A percentile compares a stretch with the other conserved stretches of the same genome.
Evolutionary conservation across 2,797 vertebrate species (phyloP).

Genomic region (Gymnoscopelus microlampas): DNA sequence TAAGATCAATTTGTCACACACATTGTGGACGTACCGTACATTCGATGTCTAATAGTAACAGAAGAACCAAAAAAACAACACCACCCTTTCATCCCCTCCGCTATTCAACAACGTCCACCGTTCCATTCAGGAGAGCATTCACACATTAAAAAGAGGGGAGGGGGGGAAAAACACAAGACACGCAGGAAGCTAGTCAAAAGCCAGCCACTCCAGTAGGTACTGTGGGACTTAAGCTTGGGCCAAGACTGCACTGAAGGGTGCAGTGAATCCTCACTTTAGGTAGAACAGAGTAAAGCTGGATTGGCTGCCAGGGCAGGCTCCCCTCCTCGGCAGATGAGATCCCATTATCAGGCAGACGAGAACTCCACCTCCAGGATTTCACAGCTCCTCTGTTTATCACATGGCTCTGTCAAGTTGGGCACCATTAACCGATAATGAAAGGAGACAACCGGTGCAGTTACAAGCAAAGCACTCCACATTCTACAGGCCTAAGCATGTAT

Average conservation of each 20-base stretch:
- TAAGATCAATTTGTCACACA: background rate
- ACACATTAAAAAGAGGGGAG: slow-evolving; percentile 11
- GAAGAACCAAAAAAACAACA: background rate
- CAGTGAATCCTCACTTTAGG: slow-evolving; percentile 64
- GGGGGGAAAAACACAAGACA: background rate
- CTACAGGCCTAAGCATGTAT: slow-evolving; percentile 91
- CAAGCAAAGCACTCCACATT: slow-evolving; percentile 88
- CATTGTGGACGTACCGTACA: background rate
- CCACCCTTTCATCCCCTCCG: background rate
- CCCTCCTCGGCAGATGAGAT: slow-evolving; percentile 79
- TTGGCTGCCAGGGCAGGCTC: slow-evolving; percentile 65
- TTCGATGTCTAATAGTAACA: background rate
- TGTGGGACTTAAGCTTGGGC: slow-evolving; percentile 55
- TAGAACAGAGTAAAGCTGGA: slow-evolving; percentile 62
- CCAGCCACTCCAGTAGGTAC: slow-evolving; percentile 30
- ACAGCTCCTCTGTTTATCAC: slow-evolving; percentile 93
- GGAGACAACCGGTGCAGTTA: slow-evolving; percentile 93
- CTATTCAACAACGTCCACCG: slow-evolving; percentile 13
- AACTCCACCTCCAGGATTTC: slow-evolving; percentile 93
- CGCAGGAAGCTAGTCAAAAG: slow-evolving; percentile 33
- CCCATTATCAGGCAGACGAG: slow-evolving; percentile 81
- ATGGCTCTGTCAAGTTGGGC: slow-evolving; percentile 94
- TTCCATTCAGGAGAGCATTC: slow-evolving; percentile 17
- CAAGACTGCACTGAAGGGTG: slow-evolving; percentile 55
- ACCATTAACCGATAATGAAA: slow-evolving; percentile 98